Percentiles rank a stretch among this genome's conserved stretches.
Conservation (phyloP, 2,888 invertebrate species). For the Ochropacha duplaris region DNA sequence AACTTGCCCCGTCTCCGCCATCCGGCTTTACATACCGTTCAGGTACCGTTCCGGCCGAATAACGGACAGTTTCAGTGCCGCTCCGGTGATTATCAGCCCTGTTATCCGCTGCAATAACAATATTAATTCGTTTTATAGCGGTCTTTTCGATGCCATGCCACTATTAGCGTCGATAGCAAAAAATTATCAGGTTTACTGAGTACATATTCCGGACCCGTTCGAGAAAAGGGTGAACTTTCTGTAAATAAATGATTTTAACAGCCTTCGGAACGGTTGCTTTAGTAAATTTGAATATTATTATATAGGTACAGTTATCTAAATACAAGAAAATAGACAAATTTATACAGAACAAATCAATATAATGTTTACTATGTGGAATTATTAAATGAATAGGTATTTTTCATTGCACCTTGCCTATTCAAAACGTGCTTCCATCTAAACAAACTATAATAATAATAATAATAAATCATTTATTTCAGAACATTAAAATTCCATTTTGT, state of each 20-base stretch:
- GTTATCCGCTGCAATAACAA: not conserved
- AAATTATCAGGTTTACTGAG: not conserved
- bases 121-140: not conserved
- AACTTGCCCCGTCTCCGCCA: slow-evolving; percentile 22
- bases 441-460: too few species aligned
- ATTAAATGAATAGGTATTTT: too few species aligned
- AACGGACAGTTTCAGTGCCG: not conserved
- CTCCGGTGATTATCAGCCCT: not conserved
- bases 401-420: too few species aligned
- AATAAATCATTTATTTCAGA: too few species aligned
- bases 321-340: too few species aligned
- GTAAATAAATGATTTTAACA: not conserved
- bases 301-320: not conserved
- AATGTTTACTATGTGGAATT: too few species aligned
- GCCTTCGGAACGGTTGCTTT: not conserved
- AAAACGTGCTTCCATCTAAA: too few species aligned
- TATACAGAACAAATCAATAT: too few species aligned
- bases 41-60: not conserved
- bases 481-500: too few species aligned
- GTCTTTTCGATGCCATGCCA: not conserved
- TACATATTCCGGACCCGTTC: not conserved
- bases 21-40: slow-evolving; percentile 3
- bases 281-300: not conserved
- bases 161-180: not conserved
- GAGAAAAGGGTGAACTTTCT: not conserved